A percentile compares a stretch with the other conserved stretches of the same genome.
Conservation (phyloP, 2,888 invertebrate species). For the Oscheius sp. region DNA sequence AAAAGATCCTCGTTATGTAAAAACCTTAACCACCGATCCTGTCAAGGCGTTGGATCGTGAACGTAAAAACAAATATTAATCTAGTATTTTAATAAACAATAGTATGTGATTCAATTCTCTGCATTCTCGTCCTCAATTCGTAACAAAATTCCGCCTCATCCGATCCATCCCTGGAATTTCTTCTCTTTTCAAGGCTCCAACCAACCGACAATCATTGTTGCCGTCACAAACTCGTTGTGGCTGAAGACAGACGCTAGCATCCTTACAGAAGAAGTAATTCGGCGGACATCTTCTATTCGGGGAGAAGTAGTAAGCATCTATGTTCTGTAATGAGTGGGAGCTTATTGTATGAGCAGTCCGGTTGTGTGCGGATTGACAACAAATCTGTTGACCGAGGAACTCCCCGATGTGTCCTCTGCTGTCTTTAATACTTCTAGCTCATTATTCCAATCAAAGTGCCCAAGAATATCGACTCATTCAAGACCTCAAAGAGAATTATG, state of each 20-base stretch:
- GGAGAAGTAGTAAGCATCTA: conserved; percentile 11
- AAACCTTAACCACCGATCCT: conserved; percentile 15
- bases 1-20: background rate
- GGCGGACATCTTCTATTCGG: conserved; percentile 41
- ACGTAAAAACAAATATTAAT: background rate
- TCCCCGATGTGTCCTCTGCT: background rate
- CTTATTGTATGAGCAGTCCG: conserved; percentile 18
- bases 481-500: conserved; percentile 42
- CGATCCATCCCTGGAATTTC: conserved; percentile 42
- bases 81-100: conserved; percentile 16
- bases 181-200: background rate
- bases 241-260: conserved; percentile 41
- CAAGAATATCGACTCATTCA: conserved; percentile 27
- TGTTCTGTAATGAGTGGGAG: background rate
- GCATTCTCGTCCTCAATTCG: background rate
- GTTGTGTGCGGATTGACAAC: conserved; percentile 15
- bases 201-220: conserved; percentile 43
- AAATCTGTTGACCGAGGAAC: conserved; percentile 21
- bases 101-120: background rate
- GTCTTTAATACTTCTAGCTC: background rate
- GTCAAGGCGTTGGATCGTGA: conserved; percentile 1
- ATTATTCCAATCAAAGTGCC: conserved; percentile 7
- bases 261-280: conserved; percentile 50
- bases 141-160: conserved; percentile 48
- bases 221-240: conserved; percentile 45